These are phyloP conservation scores for Cichlasoma orientale DNA, from an alignment of 2,797 vertebrate genomes.

Conservation along the genomic window DNA sequence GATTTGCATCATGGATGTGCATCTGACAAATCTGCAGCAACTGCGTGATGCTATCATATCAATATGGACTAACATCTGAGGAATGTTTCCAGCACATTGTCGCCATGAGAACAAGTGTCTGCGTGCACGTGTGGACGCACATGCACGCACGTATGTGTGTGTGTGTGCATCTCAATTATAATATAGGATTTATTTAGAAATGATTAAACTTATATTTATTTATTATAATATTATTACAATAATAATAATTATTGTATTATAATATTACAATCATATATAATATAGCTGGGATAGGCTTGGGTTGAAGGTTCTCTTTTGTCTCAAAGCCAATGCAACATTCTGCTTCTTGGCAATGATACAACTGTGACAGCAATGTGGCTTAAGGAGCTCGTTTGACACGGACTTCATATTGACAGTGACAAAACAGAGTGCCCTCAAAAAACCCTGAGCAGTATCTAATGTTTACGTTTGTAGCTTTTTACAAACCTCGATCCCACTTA, in stretches of 20 bases:
- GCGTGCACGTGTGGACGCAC: too few species aligned
- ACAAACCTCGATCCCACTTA: background rate
- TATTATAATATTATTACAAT: background rate
- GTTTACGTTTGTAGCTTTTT: background rate
- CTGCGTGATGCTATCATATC: background rate
- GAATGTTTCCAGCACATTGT: background rate
- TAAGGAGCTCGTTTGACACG: background rate
- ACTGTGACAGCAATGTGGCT: background rate
- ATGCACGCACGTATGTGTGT: too few species aligned
- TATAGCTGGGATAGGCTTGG: background rate
- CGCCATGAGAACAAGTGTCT: too few species aligned
- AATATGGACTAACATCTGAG: background rate
- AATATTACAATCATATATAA: background rate
- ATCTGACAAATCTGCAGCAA: background rate
- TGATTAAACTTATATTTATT: background rate
- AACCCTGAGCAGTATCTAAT: background rate
- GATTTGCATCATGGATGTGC: background rate
- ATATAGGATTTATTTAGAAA: background rate
- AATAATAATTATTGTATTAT: background rate
- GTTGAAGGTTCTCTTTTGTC: fast-evolving
- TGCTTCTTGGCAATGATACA: background rate
- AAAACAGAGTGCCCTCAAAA: background rate
- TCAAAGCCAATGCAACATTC: background rate
- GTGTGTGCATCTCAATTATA: background rate
- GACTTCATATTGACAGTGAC: fast-evolving